These are phyloP conservation scores for Antechinus stuartii DNA, from an alignment of 2,113 vertebrate genomes.

Conservation along the genomic window DNA sequence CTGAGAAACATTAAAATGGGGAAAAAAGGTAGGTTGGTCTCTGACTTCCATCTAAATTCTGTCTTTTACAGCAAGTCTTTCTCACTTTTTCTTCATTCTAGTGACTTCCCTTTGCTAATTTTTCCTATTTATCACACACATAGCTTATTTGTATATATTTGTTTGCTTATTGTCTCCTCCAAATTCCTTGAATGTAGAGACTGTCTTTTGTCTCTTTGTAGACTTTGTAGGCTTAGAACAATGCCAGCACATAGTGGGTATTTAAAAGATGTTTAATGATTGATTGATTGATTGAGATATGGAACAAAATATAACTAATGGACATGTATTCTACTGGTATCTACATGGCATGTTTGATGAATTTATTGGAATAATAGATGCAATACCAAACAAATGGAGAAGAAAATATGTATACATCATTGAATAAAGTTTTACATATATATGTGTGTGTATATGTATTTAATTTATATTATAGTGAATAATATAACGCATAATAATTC, in stretches of 20 bases:
- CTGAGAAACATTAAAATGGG: not conserved
- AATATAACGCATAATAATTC: not conserved
- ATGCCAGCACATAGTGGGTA: not conserved
- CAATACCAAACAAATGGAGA: not conserved
- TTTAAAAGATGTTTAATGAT: not conserved
- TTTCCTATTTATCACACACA: not conserved
- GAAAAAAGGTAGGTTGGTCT: not conserved
- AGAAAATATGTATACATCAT: not conserved
- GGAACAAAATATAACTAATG: not conserved
- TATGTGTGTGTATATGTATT: not conserved
- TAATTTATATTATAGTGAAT: not conserved
- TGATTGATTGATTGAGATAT: not conserved
- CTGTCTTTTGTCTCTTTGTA: not conserved
- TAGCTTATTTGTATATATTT: not conserved
- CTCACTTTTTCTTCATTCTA: not conserved
- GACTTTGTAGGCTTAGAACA: not conserved
- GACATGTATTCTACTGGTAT: not conserved
- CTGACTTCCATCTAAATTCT: not conserved
- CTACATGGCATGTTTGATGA: not conserved
- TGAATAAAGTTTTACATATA: not conserved
- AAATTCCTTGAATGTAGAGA: not conserved
- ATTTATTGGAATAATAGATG: not conserved
- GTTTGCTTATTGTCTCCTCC: not conserved
- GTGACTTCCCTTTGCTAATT: not conserved
- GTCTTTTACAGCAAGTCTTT: not conserved